Conservation (phyloP, 2,113 vertebrate genomes). For the Aphyosemion australe region DNA sequence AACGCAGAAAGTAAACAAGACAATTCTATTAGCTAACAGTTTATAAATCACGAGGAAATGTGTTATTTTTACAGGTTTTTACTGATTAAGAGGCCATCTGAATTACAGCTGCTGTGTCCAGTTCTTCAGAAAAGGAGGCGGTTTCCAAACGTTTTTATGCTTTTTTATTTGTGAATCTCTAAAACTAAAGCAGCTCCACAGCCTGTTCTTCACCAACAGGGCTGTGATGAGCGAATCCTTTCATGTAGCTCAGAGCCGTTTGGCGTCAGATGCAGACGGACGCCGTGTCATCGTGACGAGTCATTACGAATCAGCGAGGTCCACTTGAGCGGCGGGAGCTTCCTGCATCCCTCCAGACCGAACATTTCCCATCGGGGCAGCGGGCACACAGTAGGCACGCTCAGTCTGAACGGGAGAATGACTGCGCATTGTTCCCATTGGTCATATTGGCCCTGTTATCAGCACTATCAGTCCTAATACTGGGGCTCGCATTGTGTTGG, state of each 20-base stretch:
- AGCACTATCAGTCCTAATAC: conserved; percentile 71
- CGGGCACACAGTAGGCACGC: conserved; percentile 65
- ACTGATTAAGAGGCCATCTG: too few species aligned
- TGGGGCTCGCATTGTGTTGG: conserved; percentile 69
- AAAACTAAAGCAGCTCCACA: too few species aligned
- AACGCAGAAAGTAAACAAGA: too few species aligned
- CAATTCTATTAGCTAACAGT: background rate
- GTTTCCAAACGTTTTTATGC: too few species aligned
- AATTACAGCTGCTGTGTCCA: too few species aligned
- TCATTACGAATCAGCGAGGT: conserved; percentile 16
- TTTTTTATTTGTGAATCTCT: too few species aligned
- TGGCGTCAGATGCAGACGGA: too few species aligned
- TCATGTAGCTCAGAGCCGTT: too few species aligned
- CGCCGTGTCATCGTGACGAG: background rate
- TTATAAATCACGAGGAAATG: background rate
- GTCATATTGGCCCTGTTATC: conserved; percentile 72
- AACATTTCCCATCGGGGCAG: conserved; percentile 56
- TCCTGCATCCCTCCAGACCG: conserved; percentile 39
- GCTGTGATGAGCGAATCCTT: too few species aligned
- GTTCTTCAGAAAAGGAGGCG: too few species aligned
- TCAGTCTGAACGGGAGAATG: conserved; percentile 68
- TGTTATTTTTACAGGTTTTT: background rate
- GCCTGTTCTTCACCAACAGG: too few species aligned
- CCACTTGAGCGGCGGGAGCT: conserved; percentile 34
- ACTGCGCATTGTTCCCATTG: conserved; percentile 67